Evolutionary conservation across 2,113 vertebrate genomes (phyloP).

Genomic region (Osmerus mordax): DNA sequence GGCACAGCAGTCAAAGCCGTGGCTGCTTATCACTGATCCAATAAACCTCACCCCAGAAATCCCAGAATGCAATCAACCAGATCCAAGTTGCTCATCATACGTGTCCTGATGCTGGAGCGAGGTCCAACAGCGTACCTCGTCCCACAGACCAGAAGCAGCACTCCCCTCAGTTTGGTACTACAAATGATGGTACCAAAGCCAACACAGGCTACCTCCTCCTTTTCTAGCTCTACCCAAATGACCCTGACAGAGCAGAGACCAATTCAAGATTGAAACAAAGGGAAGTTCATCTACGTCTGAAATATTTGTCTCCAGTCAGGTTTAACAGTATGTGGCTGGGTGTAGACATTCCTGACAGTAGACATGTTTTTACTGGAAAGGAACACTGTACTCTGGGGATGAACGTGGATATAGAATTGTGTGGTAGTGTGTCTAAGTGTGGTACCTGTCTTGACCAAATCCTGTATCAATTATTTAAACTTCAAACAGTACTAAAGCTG

Average conservation of each 20-base stretch:
- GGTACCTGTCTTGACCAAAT: too few species aligned
- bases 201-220: background rate
- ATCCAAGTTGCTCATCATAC: slow-evolving; percentile 47
- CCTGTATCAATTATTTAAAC: too few species aligned
- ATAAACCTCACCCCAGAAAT: slow-evolving; percentile 15
- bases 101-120: slow-evolving; percentile 64
- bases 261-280: background rate
- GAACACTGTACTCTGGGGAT: too few species aligned
- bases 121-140: slow-evolving; percentile 38
- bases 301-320: too few species aligned
- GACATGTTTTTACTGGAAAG: too few species aligned
- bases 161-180: background rate
- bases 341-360: too few species aligned
- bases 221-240: slow-evolving; percentile 8
- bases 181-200: background rate
- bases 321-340: too few species aligned
- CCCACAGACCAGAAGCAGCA: slow-evolving; percentile 18
- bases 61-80: slow-evolving; percentile 43
- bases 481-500: too few species aligned
- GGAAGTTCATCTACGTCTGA: too few species aligned
- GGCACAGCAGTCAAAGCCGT: too few species aligned
- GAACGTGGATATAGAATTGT: too few species aligned
- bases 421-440: too few species aligned
- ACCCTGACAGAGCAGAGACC: background rate
- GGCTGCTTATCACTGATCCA: background rate